phyloP scores from a whole-genome alignment of 2,113 vertebrate species.

The Sturnira hondurensis region DNA sequence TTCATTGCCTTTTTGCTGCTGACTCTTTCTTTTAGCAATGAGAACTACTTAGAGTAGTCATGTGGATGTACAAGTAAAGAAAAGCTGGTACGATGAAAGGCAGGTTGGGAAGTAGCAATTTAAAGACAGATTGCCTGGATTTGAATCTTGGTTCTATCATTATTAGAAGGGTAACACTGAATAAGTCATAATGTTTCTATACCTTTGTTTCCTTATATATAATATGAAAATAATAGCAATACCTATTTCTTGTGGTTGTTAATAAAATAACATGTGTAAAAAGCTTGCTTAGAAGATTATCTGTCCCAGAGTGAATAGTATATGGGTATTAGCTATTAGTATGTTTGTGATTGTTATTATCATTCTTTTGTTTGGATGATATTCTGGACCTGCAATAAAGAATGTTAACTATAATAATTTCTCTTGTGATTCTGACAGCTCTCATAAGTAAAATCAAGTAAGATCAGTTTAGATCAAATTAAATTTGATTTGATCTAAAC shows the following conservation, averaged over 20 bases:
- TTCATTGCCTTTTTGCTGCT: not conserved
- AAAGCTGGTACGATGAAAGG: slow-evolving; percentile 1
- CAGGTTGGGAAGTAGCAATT: not conserved
- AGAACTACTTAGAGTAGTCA: not conserved
- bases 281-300: slow-evolving; percentile 4
- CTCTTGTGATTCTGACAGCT: not conserved
- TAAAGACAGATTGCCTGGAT: not conserved
- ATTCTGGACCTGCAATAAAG: not conserved
- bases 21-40: not conserved
- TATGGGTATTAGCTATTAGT: not conserved
- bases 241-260: not conserved
- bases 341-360: not conserved
- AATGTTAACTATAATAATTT: not conserved
- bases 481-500: not conserved
- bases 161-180: not conserved
- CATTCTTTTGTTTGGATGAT: not conserved
- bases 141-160: not conserved
- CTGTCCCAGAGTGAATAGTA: not conserved
- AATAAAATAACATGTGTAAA: slow-evolving; percentile 7
- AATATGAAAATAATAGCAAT: slow-evolving; percentile 22
- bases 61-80: not conserved
- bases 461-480: not conserved
- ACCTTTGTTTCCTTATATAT: not conserved
- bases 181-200: not conserved
- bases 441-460: slow-evolving; percentile 31